These are phyloP conservation scores for Paracanthobrama guichenoti DNA, from an alignment of 2,113 vertebrate species.

Conservation along the genomic window DNA sequence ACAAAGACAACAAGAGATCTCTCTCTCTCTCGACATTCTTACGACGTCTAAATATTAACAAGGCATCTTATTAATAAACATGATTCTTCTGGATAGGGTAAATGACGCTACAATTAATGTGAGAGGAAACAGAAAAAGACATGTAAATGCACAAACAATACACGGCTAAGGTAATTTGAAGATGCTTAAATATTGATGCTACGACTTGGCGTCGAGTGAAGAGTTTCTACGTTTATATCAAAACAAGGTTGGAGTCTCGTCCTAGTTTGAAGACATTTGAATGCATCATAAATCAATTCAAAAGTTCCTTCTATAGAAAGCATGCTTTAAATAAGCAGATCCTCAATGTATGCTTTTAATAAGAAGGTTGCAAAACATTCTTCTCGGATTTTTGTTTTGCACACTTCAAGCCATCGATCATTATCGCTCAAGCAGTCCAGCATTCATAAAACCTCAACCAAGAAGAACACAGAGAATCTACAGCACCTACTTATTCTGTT, in stretches of 20 bases:
- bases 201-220: constrained; percentile 2
- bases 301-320: constrained; percentile 26
- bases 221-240: constrained; percentile 31
- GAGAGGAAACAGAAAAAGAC: constrained; percentile 10
- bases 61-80: constrained; percentile 55
- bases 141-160: constrained; percentile 34
- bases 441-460: constrained; percentile 11
- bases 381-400: background rate
- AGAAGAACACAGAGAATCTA: constrained; percentile 7
- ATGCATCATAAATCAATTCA: constrained; percentile 21
- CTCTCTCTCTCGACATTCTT: constrained; percentile 8
- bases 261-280: constrained; percentile 23
- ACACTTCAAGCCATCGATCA: constrained; percentile 23
- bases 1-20: constrained; percentile 34
- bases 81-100: constrained; percentile 25
- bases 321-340: constrained; percentile 32
- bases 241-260: constrained; percentile 25
- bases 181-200: constrained; percentile 51
- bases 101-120: constrained; percentile 29
- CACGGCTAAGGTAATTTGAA: constrained; percentile 36
- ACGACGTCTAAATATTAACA: constrained; percentile 46
- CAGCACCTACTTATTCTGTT: background rate
- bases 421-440: background rate
- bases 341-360: constrained; percentile 24
- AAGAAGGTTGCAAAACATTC: constrained; percentile 9